These are phyloP conservation scores for Chloroceryle amazona DNA, from an alignment of 2,797 vertebrate genomes.

Conservation along the genomic window DNA sequence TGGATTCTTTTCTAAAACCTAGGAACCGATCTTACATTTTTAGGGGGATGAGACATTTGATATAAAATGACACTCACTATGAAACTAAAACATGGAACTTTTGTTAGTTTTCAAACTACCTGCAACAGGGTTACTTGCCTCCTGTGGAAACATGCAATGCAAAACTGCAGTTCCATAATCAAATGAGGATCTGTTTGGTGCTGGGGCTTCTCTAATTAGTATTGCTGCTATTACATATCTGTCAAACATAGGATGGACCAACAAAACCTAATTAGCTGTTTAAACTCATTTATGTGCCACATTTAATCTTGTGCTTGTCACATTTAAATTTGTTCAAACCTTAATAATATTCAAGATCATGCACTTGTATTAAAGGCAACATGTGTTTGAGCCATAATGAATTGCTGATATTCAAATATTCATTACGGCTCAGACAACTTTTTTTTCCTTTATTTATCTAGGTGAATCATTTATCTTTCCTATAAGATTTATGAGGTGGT, in stretches of 20 bases:
- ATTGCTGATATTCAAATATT: slow-evolving; percentile 74
- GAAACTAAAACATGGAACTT: neutral
- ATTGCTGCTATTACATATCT: slow-evolving; percentile 48
- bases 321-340: slow-evolving; percentile 77
- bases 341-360: slow-evolving; percentile 80
- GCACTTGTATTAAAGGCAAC: slow-evolving; percentile 73
- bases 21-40: neutral
- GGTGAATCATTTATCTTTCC: slow-evolving; percentile 65
- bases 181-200: neutral
- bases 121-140: neutral
- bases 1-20: neutral
- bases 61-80: rapidly evolving
- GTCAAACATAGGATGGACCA: slow-evolving; percentile 62
- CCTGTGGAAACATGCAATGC: neutral
- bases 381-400: slow-evolving; percentile 68
- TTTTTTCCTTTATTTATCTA: slow-evolving; percentile 62
- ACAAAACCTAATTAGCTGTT: slow-evolving; percentile 75
- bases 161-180: neutral
- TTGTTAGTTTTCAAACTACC: neutral
- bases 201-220: slow-evolving; percentile 43
- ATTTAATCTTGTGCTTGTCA: slow-evolving; percentile 77
- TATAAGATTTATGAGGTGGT: slow-evolving; percentile 50
- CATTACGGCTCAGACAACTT: slow-evolving; percentile 55
- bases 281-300: slow-evolving; percentile 69
- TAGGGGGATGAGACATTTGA: neutral